These are phyloP conservation scores for Araneus ventricosus DNA, from an alignment of 1,140 invertebrate genomes.

Conservation along the genomic window DNA sequence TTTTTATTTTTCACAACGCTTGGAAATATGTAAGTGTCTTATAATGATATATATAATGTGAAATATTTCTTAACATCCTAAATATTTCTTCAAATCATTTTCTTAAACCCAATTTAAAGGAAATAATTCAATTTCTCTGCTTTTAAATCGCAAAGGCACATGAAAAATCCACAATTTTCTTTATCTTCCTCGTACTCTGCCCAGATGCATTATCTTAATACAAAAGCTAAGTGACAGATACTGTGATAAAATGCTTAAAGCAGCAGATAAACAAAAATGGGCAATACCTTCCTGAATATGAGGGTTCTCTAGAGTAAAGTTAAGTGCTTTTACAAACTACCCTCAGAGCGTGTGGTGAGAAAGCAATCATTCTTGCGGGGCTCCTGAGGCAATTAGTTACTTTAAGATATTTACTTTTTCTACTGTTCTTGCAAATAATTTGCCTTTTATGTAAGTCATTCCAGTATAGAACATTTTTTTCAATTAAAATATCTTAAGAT, in stretches of 20 bases:
- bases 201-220: conserved; percentile 27
- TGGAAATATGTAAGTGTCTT: too few relatives aligned
- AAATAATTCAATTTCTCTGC: too few relatives aligned
- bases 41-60: too few relatives aligned
- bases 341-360: neutral
- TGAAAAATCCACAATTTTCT: neutral
- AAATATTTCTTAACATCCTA: too few relatives aligned
- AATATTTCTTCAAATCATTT: too few relatives aligned
- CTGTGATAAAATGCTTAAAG: conserved; percentile 28
- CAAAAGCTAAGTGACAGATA: conserved; percentile 51
- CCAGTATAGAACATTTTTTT: neutral
- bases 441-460: neutral
- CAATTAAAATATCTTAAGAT: neutral
- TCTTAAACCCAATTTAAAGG: too few relatives aligned
- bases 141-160: too few relatives aligned
- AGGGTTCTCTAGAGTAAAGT: neutral
- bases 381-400: conserved; percentile 23
- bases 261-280: neutral
- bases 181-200: neutral
- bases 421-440: neutral
- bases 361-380: conserved; percentile 5
- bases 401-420: conserved; percentile 3
- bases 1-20: too few relatives aligned
- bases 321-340: conserved; percentile 30
- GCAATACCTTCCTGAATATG: neutral